Evolutionary conservation across 2,888 invertebrate genomes (phyloP).

Genomic region (Sinohyriopsis cumingii): DNA sequence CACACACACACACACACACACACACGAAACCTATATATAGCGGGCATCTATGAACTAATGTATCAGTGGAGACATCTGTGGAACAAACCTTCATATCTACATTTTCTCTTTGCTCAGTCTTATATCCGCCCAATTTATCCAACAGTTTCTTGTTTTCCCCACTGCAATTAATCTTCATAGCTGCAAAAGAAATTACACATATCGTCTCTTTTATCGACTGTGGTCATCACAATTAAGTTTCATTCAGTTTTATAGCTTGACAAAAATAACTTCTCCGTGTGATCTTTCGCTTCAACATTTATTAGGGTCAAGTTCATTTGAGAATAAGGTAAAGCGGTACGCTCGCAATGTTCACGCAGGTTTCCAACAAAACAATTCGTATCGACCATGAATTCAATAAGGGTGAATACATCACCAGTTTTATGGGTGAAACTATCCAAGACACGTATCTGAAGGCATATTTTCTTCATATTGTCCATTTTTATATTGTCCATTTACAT

Average conservation of each 20-base stretch:
- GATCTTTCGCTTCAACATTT: no score
- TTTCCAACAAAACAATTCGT: no score
- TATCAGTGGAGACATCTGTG: background rate
- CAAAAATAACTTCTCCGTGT: background rate
- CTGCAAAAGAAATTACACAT: conserved; percentile 41
- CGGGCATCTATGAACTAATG: background rate
- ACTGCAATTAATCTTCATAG: conserved; percentile 70
- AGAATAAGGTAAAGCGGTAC: no score
- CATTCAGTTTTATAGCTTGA: background rate
- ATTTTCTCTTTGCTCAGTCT: conserved; percentile 67
- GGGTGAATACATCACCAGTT: no score
- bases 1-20: no score
- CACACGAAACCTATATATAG: background rate
- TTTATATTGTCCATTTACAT: no score
- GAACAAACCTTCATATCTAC: conserved; percentile 71
- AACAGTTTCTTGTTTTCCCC: conserved; percentile 63
- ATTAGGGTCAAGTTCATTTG: no score
- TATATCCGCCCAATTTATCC: conserved; percentile 71
- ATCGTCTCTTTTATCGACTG: background rate
- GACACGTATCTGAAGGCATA: no score
- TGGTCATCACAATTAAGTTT: background rate
- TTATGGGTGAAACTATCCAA: no score
- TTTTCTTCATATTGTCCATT: no score
- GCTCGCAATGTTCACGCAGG: no score
- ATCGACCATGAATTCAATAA: no score